These are phyloP conservation scores for Aricia artaxerxes DNA, from an alignment of 2,888 invertebrate species.

Conservation along the genomic window DNA sequence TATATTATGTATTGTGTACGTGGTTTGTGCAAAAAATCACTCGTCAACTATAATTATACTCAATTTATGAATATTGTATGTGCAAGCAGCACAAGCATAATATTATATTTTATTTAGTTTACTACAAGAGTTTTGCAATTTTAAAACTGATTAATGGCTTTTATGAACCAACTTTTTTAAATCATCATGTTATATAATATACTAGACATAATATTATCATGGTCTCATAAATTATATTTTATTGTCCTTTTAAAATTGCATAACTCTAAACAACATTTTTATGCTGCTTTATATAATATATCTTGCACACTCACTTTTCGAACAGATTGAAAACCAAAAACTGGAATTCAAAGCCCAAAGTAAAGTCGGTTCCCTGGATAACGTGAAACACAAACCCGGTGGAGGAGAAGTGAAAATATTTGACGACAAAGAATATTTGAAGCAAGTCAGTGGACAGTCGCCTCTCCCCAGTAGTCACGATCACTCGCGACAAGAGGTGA, in stretches of 20 bases:
- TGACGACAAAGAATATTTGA: constrained; percentile 94
- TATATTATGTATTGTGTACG: neutral
- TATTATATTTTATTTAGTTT: neutral
- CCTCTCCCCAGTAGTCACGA: constrained; percentile 64
- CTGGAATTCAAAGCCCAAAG: constrained; percentile 95
- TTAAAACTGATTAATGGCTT: neutral
- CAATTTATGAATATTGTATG: neutral
- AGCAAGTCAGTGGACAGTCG: constrained; percentile 82
- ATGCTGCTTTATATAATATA: constrained; percentile 52
- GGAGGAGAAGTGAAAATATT: constrained; percentile 97
- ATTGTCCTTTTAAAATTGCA: neutral
- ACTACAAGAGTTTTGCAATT: constrained; percentile 17
- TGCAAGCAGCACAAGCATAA: constrained; percentile 2
- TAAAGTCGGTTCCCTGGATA: constrained; percentile 95
- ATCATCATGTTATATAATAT: neutral
- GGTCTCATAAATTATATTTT: neutral
- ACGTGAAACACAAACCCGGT: constrained; percentile 94
- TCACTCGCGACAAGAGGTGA: constrained; percentile 77
- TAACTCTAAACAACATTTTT: constrained; percentile 43
- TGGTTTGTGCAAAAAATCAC: constrained; percentile 19
- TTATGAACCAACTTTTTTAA: neutral
- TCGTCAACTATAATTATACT: neutral
- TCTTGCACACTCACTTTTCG: constrained; percentile 66
- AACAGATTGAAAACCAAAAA: constrained; percentile 93
- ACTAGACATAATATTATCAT: neutral